Conservation (phyloP, 1,140 invertebrate genomes). For the Drosophila funebris region DNA sequence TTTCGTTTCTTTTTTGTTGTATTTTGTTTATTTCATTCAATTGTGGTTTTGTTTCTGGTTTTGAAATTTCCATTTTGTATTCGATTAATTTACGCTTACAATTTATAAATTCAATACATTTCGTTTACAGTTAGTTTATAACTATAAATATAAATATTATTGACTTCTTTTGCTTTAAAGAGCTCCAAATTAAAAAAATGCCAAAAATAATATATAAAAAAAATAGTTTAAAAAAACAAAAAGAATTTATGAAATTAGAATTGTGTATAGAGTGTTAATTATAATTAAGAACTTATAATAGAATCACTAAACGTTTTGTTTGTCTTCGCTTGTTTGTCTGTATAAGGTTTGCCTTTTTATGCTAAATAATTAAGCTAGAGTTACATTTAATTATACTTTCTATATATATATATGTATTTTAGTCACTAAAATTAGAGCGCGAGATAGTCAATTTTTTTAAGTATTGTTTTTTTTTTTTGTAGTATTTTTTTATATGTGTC, state of each 20-base stretch:
- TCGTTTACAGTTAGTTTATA: slow-evolving; percentile 61
- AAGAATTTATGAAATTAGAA: slow-evolving; percentile 57
- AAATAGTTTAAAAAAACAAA: slow-evolving; percentile 42
- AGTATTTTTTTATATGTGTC: slow-evolving; percentile 38
- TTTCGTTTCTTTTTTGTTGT: slow-evolving; percentile 25
- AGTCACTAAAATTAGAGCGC: slow-evolving; percentile 67
- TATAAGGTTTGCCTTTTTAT: slow-evolving; percentile 50
- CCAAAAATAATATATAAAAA: slow-evolving; percentile 59
- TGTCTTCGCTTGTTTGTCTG: slow-evolving; percentile 72
- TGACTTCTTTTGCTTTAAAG: slow-evolving; percentile 54
- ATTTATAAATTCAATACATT: slow-evolving; percentile 80
- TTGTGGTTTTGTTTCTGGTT: slow-evolving; percentile 47
- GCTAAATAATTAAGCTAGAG: slow-evolving; percentile 67
- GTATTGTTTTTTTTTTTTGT: slow-evolving; percentile 31
- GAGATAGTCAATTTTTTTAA: slow-evolving; percentile 71
- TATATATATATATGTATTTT: slow-evolving; percentile 54
- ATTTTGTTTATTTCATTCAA: slow-evolving; percentile 58
- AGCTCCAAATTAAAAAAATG: slow-evolving; percentile 61
- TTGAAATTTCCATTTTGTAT: slow-evolving; percentile 24
- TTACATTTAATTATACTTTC: slow-evolving; percentile 62
- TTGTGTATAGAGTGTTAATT: slow-evolving; percentile 47
- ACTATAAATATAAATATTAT: slow-evolving; percentile 70
- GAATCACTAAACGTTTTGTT: slow-evolving; percentile 80
- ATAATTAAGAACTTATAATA: slow-evolving; percentile 68
- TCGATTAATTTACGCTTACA: slow-evolving; percentile 44